These are phyloP conservation scores for Myotis findleyi DNA, from an alignment of 2,797 vertebrate species.

Conservation along the genomic window DNA sequence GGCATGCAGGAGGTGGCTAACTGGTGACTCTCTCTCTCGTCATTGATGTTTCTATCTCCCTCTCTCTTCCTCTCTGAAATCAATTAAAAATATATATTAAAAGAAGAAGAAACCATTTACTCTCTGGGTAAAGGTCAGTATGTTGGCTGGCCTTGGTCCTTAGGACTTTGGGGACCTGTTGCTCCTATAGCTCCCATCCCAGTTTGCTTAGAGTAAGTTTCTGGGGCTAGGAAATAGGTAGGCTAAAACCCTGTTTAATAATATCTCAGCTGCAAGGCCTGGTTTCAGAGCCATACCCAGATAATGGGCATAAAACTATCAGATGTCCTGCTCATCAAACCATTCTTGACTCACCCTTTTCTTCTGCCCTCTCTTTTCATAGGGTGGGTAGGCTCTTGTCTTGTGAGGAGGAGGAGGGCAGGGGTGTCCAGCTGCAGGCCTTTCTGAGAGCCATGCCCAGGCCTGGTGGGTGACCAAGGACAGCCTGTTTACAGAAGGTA, in stretches of 20 bases:
- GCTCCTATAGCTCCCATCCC: not conserved
- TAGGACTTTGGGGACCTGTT: not conserved
- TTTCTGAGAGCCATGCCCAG: not conserved
- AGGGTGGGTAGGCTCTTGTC: not conserved
- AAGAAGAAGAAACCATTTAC: constrained; percentile 6
- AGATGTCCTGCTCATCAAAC: not conserved
- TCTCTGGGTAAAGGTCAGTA: not conserved
- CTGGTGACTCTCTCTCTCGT: too few species aligned
- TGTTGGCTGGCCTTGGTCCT: not conserved
- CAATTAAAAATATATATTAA: too few species aligned
- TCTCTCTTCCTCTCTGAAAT: too few species aligned
- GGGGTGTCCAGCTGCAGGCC: not conserved
- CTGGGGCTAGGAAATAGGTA: not conserved
- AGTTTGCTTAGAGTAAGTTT: not conserved
- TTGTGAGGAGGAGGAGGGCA: not conserved
- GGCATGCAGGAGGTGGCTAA: too few species aligned
- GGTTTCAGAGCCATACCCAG: not conserved
- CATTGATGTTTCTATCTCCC: too few species aligned
- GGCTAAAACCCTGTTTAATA: not conserved
- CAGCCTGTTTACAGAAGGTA: not conserved
- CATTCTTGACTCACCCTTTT: not conserved
- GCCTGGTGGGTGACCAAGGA: not conserved
- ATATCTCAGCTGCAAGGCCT: not conserved
- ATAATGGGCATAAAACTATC: not conserved
- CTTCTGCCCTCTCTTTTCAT: not conserved